Evolutionary conservation across 2,113 vertebrate species (phyloP), one percentile per base, ranked within the genome.

Genomic region (Lophius piscatorius): DNA sequence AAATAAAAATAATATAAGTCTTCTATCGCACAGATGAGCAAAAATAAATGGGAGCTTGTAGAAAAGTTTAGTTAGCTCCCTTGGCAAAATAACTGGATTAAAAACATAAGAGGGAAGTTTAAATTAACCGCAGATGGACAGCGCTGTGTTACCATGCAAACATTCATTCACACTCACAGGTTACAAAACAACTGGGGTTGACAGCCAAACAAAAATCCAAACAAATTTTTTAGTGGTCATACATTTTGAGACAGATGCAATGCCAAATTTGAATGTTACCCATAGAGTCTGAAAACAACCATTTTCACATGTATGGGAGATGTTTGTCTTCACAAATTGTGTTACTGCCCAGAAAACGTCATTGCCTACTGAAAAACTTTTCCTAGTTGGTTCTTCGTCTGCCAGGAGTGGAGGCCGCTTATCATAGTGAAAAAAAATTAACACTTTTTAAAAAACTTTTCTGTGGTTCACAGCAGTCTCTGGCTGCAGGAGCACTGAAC

Each of bases 401-500:
- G 45, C 44, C 57, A 55, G 28, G 31, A 59, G 20, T 31, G 44
- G 56, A 70, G 60, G 42, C 40, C 47, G 29, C 42, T 14, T 22
- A 47, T 24, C n/a, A 58, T 20, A 20, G 41, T 56, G 45, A 33
- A 70, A 63, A 74, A 51, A 17, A 41, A 16, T n/a, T n/a, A n/a
- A n/a, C n/a, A n/a, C 10, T 33, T 16, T 56, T 42, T 29, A 17
- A 13, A 21, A 34, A n/a, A 26, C 51, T n/a, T 49, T 50, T 66
- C 44, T 75, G 63, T 63, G 66, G 36, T 78, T 66, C 38, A 39
- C 52, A 63, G 44, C 63, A 73, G 63, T 75, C 51, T 65, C n/a
- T 49, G 45, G 33, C 65, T 58, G 28, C 31, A 62, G 48, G 36
- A 68, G 24, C 14, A 58, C 31, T 5, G 52, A 55, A 39, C 42